These are phyloP conservation scores for Archaeoteleia sp. DNA, from an alignment of 2,888 invertebrate species.

Conservation along the genomic window DNA sequence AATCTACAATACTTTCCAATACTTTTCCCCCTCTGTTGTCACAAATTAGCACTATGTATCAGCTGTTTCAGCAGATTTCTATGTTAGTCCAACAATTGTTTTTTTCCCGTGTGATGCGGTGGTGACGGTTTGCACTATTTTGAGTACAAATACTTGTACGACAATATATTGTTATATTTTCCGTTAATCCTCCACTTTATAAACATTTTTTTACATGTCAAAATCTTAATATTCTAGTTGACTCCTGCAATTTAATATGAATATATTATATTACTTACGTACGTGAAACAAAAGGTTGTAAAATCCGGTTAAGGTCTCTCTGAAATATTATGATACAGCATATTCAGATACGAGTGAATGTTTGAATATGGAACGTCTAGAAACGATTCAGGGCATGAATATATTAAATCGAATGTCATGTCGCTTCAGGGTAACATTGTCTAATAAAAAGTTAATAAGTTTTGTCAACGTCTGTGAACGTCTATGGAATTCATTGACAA, in stretches of 20 bases:
- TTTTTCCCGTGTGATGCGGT: too few relatives aligned
- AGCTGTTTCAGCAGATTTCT: too few relatives aligned
- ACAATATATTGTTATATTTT: too few relatives aligned
- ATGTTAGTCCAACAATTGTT: too few relatives aligned
- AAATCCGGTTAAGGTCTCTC: slow-evolving; percentile 11
- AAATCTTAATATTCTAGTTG: slow-evolving; percentile 14
- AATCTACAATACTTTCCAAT: too few relatives aligned
- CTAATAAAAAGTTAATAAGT: slow-evolving; percentile 46
- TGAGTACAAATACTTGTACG: slow-evolving; percentile 4
- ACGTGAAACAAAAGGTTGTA: slow-evolving; percentile 11
- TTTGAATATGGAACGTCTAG: slow-evolving; percentile 40
- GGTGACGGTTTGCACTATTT: slow-evolving; percentile 12
- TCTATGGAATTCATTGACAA: slow-evolving; percentile 25
- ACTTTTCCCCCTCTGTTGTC: too few relatives aligned
- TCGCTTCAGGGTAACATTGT: slow-evolving; percentile 32
- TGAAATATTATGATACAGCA: slow-evolving; percentile 22
- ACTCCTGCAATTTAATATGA: slow-evolving; percentile 21
- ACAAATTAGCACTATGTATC: too few relatives aligned
- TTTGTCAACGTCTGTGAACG: slow-evolving; percentile 42
- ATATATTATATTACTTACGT: slow-evolving; percentile 5
- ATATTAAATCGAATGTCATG: slow-evolving; percentile 42
- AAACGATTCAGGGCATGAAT: slow-evolving; percentile 41
- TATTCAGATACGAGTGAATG: slow-evolving; percentile 17
- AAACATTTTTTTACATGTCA: background rate
- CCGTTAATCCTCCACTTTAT: too few relatives aligned